Evolutionary conservation across 2,888 invertebrate genomes (phyloP).

Genomic region (Dilophus febrilis): DNA sequence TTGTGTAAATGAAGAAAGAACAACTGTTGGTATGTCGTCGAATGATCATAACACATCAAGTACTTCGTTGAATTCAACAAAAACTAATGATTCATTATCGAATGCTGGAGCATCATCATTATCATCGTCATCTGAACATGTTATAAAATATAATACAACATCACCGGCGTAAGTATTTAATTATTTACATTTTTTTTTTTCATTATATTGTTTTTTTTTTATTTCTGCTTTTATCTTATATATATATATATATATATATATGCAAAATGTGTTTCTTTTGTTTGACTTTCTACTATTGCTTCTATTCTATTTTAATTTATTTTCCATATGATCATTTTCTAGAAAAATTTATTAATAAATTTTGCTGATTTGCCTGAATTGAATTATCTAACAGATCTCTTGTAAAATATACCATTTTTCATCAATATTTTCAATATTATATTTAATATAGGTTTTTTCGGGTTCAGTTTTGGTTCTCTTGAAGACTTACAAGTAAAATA

Average conservation of each 20-base stretch:
- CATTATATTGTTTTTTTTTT: neutral
- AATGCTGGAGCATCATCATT: neutral
- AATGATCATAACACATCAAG: neutral
- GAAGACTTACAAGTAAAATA: too few relatives aligned
- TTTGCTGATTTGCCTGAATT: too few relatives aligned
- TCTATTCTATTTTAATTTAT: neutral
- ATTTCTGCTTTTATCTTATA: neutral
- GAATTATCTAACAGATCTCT: too few relatives aligned
- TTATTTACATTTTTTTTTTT: neutral
- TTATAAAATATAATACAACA: neutral
- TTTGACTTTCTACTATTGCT: neutral
- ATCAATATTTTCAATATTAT: too few relatives aligned
- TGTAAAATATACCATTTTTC: too few relatives aligned
- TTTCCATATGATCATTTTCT: too few relatives aligned
- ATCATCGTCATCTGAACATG: neutral
- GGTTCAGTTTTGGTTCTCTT: too few relatives aligned
- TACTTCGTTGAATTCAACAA: slow-evolving; percentile 3
- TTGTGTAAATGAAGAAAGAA: neutral
- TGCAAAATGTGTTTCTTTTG: neutral
- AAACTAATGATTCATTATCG: neutral
- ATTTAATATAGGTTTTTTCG: too few relatives aligned
- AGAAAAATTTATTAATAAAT: too few relatives aligned
- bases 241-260: too few relatives aligned
- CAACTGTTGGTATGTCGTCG: neutral
- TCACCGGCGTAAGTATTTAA: slow-evolving; percentile 2